Base-by-base conservation (phyloP, 1,140 invertebrate species). In the Triops cancriformis region DNA sequence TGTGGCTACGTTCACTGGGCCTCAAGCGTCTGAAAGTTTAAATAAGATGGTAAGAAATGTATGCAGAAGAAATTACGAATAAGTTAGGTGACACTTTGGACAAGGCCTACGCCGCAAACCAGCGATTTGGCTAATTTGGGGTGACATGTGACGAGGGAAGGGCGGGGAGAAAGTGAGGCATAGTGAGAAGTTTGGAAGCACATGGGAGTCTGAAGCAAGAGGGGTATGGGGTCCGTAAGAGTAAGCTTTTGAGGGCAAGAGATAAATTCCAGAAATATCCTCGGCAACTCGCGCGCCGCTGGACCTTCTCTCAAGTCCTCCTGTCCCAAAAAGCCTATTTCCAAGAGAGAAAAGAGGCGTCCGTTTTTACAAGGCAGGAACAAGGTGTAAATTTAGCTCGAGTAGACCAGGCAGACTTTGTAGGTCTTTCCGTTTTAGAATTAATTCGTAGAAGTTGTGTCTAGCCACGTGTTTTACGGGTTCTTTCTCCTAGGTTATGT, bases 391-490 rank as follows among this genome's bases (percentile, higher is more conserved):
- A 74, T 74, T 37, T 74, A 74, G 28, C 28, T 74, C 28, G 28
- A 74, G 28, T 4, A 37, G 31, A 7, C 31, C 31, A 37, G 31
- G 31, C 31, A 37, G 31, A 37, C 31, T 37, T 37, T 74, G 41
- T 26, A 23, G n/a, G 27, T 75, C 26, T 77, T 41, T 5, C 73
- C 72, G 31, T 41, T 77, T 73, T 73, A 74, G 41, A 75, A 26
- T 37, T 75, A 0, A 64, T 64, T 1, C 18, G 51, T 0, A 18
- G 23, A 11, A 64, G 51, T 64, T 64, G 51, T 64, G 51, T 64
- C 51, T 64, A 64, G 45, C 23, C 31, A 37, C 51, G 51, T 14
- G 10, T 23, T 64, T 64, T 64, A 64, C 11, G 14, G 51, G 51
- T 6, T n/a, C 18, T 0, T 64, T 64, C n/a, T n/a, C 51, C 45